Base-by-base conservation (phyloP, 1,140 invertebrate genomes). In the Magallana gigas region DNA sequence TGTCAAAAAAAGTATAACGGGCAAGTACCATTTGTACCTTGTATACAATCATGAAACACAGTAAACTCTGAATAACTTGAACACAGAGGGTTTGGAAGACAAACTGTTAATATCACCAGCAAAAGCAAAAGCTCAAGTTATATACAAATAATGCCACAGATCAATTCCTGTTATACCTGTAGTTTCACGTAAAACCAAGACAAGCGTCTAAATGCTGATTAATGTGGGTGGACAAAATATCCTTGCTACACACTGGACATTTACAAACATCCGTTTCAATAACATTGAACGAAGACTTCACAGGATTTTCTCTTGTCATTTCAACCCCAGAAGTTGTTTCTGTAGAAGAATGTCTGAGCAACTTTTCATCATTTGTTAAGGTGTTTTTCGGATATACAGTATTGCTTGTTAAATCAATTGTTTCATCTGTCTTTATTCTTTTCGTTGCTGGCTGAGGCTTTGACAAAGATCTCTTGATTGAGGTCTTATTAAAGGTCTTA, bases 191-290 rank as follows among this genome's bases (percentile, higher is more conserved):
- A 8, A 83, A 11, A 18, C 84, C 87, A 16, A 89, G 58, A 85
- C 88, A 89, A 11, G 18, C 48, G 60, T 89, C 88, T 84, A 89
- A 89, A 85, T 89, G 88, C 58, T 85, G 59, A 60, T 89, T 89
- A n/a, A 89, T 89, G 57, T 85, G 58, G 12, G 57, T 16, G 3
- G 59, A 48, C 56, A 80, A 86, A 48, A 89, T 62, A 68, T 60
- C 23, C 85, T 89, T 85, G 68, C 23, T 71, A 87, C 88, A 89
- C 5, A 89, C 88, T n/a, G 88, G 88, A 71, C 88, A 89, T 14
- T 9, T 60, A 71, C 68, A 83, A 16, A 81, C 8, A n/a, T 57
- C 57, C n/a, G 85, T 18, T 8, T 83, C 87, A 64, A 29, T 23
- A 29, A 60, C 36, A 56, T 84, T 60, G 16, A 64, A 29, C 11